Percentiles rank a stretch among this genome's conserved stretches.
Evolutionary conservation across 2,797 vertebrate genomes (phyloP).

Genomic region (Sternotherus odoratus): DNA sequence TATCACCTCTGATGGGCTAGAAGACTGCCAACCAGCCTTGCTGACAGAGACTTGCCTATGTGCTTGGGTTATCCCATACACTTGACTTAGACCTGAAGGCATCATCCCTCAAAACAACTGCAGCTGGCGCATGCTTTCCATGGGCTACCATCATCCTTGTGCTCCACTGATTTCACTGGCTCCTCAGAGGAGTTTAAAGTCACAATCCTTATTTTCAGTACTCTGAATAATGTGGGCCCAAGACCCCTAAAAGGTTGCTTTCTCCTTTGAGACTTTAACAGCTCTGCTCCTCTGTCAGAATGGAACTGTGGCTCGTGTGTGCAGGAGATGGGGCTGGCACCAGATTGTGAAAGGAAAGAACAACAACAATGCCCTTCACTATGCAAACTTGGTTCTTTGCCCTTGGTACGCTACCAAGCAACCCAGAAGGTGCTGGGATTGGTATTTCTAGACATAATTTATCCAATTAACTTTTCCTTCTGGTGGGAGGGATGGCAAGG

Average conservation of each 20-base stretch:
- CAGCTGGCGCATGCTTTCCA: fast-evolving
- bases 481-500: constrained; percentile 38
- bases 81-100: neutral
- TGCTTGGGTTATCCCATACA: fast-evolving
- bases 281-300: neutral
- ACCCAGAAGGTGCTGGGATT: neutral
- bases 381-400: constrained; percentile 37
- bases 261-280: neutral
- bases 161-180: fast-evolving
- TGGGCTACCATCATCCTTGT: neutral
- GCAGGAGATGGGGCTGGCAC: neutral
- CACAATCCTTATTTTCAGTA: neutral
- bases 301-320: neutral
- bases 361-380: neutral
- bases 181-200: neutral
- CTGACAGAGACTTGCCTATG: fast-evolving
- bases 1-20: neutral
- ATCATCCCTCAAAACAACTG: neutral
- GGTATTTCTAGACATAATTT: constrained; percentile 21
- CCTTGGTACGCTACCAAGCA: neutral
- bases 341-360: fast-evolving
- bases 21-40: too few relatives aligned
- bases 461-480: constrained; percentile 29
- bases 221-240: neutral
- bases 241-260: fast-evolving